These are phyloP conservation scores for Archivesica marissinica DNA, from an alignment of 1,140 invertebrate genomes.

Conservation along the genomic window DNA sequence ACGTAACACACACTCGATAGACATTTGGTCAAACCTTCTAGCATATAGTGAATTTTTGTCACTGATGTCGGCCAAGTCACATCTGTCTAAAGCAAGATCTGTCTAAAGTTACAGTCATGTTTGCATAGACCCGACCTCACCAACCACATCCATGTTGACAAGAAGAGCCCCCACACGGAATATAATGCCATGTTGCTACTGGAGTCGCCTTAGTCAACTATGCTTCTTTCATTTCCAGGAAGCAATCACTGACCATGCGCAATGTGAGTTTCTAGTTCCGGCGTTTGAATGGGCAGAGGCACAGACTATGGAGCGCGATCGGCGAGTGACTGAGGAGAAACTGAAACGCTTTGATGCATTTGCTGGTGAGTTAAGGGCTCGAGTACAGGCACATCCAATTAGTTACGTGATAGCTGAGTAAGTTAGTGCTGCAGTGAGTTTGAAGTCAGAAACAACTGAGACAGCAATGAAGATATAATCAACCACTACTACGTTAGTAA, in stretches of 20 bases:
- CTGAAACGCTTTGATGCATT: slow-evolving; percentile 41
- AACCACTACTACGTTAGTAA: too few relatives aligned
- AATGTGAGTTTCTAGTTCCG: slow-evolving; percentile 42
- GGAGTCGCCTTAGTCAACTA: too few relatives aligned
- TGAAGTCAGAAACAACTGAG: too few relatives aligned
- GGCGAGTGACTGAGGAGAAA: neutral
- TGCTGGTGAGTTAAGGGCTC: slow-evolving; percentile 44
- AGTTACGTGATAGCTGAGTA: too few relatives aligned
- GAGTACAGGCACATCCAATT: too few relatives aligned
- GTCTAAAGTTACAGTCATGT: neutral
- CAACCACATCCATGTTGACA: neutral
- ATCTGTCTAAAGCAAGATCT: neutral
- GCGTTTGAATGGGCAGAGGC: slow-evolving; percentile 52
- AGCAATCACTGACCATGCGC: neutral
- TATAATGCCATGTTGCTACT: neutral
- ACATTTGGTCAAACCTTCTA: too few relatives aligned
- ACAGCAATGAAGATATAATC: too few relatives aligned
- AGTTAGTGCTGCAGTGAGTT: too few relatives aligned
- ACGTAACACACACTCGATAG: too few relatives aligned
- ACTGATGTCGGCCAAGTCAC: neutral
- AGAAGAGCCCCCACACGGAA: neutral
- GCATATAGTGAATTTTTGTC: neutral
- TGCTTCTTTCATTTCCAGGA: too few relatives aligned
- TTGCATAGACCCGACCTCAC: neutral
- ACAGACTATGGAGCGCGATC: slow-evolving; percentile 44